Evolutionary conservation across 2,888 invertebrate genomes (phyloP), one percentile per base, ranked within the genome.

Genomic region (Melikaiella ostensackeni): DNA sequence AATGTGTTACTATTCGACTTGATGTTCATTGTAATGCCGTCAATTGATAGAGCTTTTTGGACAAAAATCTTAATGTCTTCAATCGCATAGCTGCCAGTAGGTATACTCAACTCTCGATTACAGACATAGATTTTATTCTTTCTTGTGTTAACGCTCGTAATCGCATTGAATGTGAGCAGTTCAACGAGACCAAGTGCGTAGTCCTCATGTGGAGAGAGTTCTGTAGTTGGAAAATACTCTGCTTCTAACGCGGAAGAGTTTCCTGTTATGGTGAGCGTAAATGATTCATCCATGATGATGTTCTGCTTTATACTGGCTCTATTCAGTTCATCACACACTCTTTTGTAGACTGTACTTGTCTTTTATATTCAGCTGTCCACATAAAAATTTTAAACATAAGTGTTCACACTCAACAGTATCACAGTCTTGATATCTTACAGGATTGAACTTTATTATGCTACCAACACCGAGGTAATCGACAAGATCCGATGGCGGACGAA

Each of bases 131-230:
- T 19, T 21, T 21, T n/a, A 55, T 55, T 55, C n/a, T 55, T 55
- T 55, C 21, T 21, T 7, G 11, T 38, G 2, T 88, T 86, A 1
- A 90, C 83, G 80, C 89, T 89, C 5, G 86, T 86, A 75, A 88
- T 86, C 3, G 85, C 79, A 73, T 86, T 84, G 74, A 84, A 88
- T 33, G 85, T 85, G 42, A 85, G 77, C 62, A 88, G 84, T 73
- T 87, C 84, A 57, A 88, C 77, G 42, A 87, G 79, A 19, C 86
- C 86, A 50, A 87, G 83, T 30, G 79, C 80, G 81, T 86, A 87
- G 33, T 83, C 80, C 75, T 81, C 76, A 55, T 74, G 50, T 24
- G 73, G 11, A 46, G 83, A 80, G 30, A 86, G 77, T 59, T 85
- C 83, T 64, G 87, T 84, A 1, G 86, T 84, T 8, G 84, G 85